A percentile compares a stretch with the other conserved stretches of the same genome.
Conservation (phyloP, 2,888 invertebrate species). For the Pyrrhosoma nymphula region DNA sequence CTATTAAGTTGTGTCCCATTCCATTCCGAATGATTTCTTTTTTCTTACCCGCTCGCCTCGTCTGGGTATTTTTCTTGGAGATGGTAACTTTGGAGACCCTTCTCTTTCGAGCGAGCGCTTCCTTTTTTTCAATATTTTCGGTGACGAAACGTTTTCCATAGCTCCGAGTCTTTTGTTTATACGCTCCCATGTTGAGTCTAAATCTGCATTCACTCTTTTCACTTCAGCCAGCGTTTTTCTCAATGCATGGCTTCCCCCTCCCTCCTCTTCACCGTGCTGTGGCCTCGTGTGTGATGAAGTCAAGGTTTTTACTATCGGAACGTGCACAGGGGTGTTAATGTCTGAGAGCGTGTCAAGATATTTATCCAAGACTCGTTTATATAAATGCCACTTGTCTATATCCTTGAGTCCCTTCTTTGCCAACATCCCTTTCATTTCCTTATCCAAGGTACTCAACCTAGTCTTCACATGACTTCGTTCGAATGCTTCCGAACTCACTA, state of each 20-base stretch:
- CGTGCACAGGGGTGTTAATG: background rate
- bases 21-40: no score
- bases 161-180: no score
- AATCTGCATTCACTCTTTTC: background rate
- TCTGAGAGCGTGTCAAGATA: background rate
- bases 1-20: no score
- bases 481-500: background rate
- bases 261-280: background rate
- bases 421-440: slow-evolving; percentile 20
- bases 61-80: no score
- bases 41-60: no score
- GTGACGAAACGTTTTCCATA: no score
- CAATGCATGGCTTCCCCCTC: background rate
- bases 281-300: background rate
- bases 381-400: slow-evolving; percentile 17
- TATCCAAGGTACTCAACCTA: background rate
- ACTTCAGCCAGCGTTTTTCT: background rate
- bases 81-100: no score
- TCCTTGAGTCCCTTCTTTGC: background rate
- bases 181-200: no score
- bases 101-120: no score
- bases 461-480: background rate
- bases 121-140: no score
- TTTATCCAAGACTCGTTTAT: no score
- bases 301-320: background rate